Evolutionary conservation across 2,888 invertebrate species (phyloP).

Genomic region (Habroteleia sp.): DNA sequence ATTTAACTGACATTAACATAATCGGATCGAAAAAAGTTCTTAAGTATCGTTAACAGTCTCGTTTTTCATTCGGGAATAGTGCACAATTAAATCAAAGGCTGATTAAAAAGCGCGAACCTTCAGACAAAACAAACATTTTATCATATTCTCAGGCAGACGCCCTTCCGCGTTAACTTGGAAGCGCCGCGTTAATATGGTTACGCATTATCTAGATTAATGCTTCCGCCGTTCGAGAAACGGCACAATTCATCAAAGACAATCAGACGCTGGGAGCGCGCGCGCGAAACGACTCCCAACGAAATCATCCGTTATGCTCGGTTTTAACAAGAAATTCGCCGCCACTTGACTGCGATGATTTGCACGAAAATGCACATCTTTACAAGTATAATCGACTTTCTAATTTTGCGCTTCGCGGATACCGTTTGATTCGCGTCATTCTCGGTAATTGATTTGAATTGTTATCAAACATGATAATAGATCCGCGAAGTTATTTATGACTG

Average conservation of each 20-base stretch:
- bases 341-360: slow-evolving; percentile 46
- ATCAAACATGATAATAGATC: too few species aligned
- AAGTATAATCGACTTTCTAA: slow-evolving; percentile 35
- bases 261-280: slow-evolving; percentile 79
- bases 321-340: slow-evolving; percentile 28
- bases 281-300: slow-evolving; percentile 76
- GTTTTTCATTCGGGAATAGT: slow-evolving; percentile 39
- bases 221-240: slow-evolving; percentile 73
- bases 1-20: slow-evolving; percentile 34
- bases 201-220: slow-evolving; percentile 79
- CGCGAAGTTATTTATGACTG: too few species aligned
- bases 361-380: slow-evolving; percentile 41
- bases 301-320: slow-evolving; percentile 40
- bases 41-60: slow-evolving; percentile 16
- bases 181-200: slow-evolving; percentile 74
- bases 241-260: slow-evolving; percentile 80
- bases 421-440: slow-evolving; percentile 35
- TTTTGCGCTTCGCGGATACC: slow-evolving; percentile 24
- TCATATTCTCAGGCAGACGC: slow-evolving; percentile 55
- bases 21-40: slow-evolving; percentile 34
- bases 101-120: slow-evolving; percentile 46
- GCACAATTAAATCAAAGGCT: slow-evolving; percentile 19
- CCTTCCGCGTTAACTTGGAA: slow-evolving; percentile 41
- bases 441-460: slow-evolving; percentile 38
- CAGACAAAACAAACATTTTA: slow-evolving; percentile 55